Conservation (phyloP, 2,113 vertebrate species). For the Erpornis zantholeuca region DNA sequence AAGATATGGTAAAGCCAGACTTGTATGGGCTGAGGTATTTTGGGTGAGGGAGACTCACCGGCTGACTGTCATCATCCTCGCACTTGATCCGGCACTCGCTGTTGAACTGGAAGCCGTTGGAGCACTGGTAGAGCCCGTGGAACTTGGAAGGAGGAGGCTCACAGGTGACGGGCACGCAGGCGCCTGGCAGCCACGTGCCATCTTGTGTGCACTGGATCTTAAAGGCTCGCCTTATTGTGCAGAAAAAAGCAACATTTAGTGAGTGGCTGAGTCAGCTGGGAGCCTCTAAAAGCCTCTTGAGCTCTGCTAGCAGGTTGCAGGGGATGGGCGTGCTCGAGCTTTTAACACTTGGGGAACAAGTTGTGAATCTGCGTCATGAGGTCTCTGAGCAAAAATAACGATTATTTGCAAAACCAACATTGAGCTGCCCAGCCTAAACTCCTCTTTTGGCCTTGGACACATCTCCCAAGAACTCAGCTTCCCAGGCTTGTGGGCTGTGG, state of each 20-base stretch:
- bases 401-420: conserved; percentile 32
- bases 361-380: conserved; percentile 4
- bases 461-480: not conserved
- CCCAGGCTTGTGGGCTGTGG: conserved; percentile 21
- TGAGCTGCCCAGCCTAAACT: not conserved
- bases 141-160: conserved; percentile 89
- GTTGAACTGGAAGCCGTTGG: conserved; percentile 91
- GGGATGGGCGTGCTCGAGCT: not conserved
- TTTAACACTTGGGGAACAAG: not conserved
- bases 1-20: accelerated
- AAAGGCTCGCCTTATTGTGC: conserved; percentile 83
- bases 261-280: conserved; percentile 14
- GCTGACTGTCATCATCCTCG: conserved; percentile 77
- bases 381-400: conserved; percentile 2
- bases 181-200: conserved; percentile 88
- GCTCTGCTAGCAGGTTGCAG: conserved; percentile 36
- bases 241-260: not conserved
- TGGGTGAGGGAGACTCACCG: conserved; percentile 73
- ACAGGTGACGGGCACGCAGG: conserved; percentile 92
- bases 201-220: conserved; percentile 94
- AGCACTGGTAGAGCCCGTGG: conserved; percentile 91
- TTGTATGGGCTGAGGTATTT: not conserved
- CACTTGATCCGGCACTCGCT: conserved; percentile 93
- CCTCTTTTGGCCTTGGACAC: not conserved
- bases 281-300: not conserved